These are phyloP conservation scores for Eupeodes latifasciatus DNA, from an alignment of 2,888 invertebrate species.

Conservation along the genomic window DNA sequence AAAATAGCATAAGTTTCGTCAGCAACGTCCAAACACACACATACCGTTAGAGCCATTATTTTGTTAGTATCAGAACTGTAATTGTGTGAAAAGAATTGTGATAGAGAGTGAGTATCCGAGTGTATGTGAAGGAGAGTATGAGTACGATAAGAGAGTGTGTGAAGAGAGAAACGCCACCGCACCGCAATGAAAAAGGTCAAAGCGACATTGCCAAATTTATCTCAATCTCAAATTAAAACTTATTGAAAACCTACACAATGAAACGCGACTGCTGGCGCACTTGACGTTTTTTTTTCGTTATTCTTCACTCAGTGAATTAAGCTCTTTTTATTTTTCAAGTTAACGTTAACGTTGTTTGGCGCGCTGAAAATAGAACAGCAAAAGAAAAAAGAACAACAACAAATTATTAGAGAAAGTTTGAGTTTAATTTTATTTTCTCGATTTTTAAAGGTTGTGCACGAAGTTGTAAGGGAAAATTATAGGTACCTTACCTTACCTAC, in stretches of 20 bases:
- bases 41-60: too few species aligned
- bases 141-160: conserved; percentile 1
- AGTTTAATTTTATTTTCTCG: conserved; percentile 38
- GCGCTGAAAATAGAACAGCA: conserved; percentile 55
- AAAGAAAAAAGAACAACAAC: conserved; percentile 25
- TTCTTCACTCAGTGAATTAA: conserved; percentile 62
- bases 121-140: too few species aligned
- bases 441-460: conserved; percentile 50
- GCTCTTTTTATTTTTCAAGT: conserved; percentile 47
- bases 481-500: background rate
- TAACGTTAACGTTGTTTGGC: conserved; percentile 5
- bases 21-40: conserved; percentile 55
- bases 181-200: conserved; percentile 65
- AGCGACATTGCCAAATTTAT: conserved; percentile 63
- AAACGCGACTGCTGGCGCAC: conserved; percentile 22
- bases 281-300: conserved; percentile 52
- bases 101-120: too few species aligned
- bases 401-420: conserved; percentile 69
- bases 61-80: too few species aligned
- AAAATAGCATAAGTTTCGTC: conserved; percentile 42
- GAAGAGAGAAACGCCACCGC: conserved; percentile 1
- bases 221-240: background rate
- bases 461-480: conserved; percentile 11
- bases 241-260: conserved; percentile 31
- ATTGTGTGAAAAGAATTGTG: background rate